Evolutionary conservation across 2,113 vertebrate genomes (phyloP).

Genomic region (Glaucidium brasilianum): DNA sequence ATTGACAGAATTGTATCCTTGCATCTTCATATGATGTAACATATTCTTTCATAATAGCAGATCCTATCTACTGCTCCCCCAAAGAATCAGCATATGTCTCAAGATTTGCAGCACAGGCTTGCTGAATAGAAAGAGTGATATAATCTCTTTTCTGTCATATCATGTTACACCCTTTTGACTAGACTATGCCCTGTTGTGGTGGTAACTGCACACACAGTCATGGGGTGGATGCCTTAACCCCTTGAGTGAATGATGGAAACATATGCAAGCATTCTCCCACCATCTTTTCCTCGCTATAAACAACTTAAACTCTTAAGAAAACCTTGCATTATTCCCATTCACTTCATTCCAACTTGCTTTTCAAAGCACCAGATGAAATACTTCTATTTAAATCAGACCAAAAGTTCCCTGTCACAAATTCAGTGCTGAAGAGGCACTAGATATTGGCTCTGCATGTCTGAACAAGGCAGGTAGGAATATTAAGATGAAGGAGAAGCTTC

Average conservation of each 20-base stretch:
- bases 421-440: not conserved
- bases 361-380: not conserved
- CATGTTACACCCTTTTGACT: not conserved
- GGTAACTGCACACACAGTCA: not conserved
- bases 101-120: not conserved
- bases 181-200: not conserved
- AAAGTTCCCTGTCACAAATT: not conserved
- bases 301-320: not conserved
- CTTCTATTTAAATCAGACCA: not conserved
- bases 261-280: not conserved
- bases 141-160: not conserved
- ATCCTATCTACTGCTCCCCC: not conserved
- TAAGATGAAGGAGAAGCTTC: not conserved
- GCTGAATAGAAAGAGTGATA: not conserved
- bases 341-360: not conserved
- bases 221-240: not conserved
- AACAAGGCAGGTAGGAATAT: not conserved
- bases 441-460: not conserved
- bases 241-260: not conserved
- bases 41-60: not conserved
- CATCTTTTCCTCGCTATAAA: not conserved
- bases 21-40: not conserved
- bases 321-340: not conserved
- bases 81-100: not conserved
- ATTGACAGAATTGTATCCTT: not conserved